Percentiles rank a stretch among this genome's conserved stretches.
Conservation (phyloP, 2,888 invertebrate genomes). For the Tryphoninae sp. region DNA sequence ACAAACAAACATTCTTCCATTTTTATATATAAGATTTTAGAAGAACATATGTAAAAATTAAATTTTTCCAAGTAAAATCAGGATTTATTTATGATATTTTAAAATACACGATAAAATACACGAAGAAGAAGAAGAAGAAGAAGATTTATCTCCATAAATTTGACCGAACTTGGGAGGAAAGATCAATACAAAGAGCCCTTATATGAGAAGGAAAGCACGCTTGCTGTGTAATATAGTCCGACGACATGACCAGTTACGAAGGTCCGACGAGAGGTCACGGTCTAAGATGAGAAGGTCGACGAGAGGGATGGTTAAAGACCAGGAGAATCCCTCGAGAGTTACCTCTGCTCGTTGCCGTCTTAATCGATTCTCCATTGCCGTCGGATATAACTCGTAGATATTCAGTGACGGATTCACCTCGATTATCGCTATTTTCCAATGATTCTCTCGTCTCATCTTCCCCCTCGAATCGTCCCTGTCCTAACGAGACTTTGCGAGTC, state of each 20-base stretch:
- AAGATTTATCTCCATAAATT: slow-evolving; percentile 18
- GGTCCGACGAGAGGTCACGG: slow-evolving; percentile 13
- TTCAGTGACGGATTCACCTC: slow-evolving; percentile 57
- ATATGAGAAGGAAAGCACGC: slow-evolving; percentile 8
- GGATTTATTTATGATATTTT: background rate
- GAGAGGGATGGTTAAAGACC: slow-evolving; percentile 22
- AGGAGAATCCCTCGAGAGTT: slow-evolving; percentile 31
- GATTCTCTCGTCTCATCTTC: slow-evolving; percentile 32
- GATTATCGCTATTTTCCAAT: slow-evolving; percentile 61
- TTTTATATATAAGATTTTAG: too few relatives aligned
- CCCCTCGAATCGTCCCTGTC: slow-evolving; percentile 34
- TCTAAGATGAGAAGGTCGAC: slow-evolving; percentile 30
- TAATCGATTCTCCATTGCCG: slow-evolving; percentile 54
- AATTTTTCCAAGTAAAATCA: background rate
- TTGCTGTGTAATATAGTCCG: slow-evolving; percentile 17
- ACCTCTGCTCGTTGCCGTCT: slow-evolving; percentile 40
- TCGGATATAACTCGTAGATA: slow-evolving; percentile 46
- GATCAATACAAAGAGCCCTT: slow-evolving; percentile 7
- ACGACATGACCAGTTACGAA: slow-evolving; percentile 5
- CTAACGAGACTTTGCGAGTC: slow-evolving; percentile 52
- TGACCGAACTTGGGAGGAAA: slow-evolving; percentile 15
- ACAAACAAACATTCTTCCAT: too few relatives aligned
- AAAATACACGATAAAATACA: background rate
- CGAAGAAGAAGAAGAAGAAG: background rate
- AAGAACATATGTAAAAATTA: background rate